phyloP scores from a whole-genome alignment of 2,113 vertebrate genomes.

The Heteronetta atricapilla region DNA sequence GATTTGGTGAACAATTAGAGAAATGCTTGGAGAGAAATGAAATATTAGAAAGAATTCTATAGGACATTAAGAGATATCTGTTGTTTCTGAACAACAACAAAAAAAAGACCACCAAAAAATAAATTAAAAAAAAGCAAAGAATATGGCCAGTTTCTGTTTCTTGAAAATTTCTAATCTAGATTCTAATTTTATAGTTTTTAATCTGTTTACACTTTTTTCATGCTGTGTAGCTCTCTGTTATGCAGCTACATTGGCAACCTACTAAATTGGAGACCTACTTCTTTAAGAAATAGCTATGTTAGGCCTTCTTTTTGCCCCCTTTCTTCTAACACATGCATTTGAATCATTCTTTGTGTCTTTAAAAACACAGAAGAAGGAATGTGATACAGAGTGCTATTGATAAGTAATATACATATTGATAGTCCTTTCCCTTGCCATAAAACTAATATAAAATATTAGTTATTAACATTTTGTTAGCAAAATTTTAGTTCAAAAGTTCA shows the following conservation, averaged over 20 bases:
- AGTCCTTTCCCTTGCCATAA: not conserved
- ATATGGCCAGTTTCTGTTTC: not conserved
- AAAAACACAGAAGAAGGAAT: not conserved
- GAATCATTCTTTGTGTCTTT: not conserved
- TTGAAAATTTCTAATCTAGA: not conserved
- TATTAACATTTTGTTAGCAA: not conserved
- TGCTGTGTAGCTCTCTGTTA: fast-evolving
- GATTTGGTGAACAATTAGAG: not conserved
- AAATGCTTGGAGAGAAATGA: not conserved
- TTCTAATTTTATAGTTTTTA: not conserved
- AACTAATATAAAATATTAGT: not conserved
- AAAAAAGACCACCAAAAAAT: too few relatives aligned
- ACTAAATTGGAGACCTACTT: not conserved
- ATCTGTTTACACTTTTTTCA: not conserved
- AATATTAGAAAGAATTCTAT: not conserved
- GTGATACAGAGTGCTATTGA: not conserved
- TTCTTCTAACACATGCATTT: not conserved
- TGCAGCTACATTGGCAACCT: not conserved
- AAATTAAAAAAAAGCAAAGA: not conserved
- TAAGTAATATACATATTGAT: not conserved
- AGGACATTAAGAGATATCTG: not conserved
- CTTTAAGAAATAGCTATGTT: not conserved
- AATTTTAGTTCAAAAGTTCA: not conserved
- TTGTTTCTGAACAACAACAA: not conserved
- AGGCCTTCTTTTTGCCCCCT: not conserved